Conservation (phyloP, 2,113 vertebrate species). For the Cynoglossus semilaevis region DNA sequence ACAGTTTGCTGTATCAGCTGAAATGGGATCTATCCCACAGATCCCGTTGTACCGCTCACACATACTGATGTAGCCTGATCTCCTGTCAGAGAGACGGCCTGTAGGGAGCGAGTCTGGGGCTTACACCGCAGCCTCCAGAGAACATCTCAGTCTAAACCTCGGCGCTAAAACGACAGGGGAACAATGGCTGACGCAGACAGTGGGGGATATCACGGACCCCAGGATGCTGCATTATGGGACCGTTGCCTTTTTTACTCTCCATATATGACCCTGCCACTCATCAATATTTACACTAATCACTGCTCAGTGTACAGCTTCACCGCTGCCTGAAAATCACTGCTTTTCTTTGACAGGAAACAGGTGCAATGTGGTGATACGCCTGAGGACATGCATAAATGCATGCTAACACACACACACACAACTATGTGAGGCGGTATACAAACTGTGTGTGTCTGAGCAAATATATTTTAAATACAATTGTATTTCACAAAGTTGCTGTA, state of each 20-base stretch:
- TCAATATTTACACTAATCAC: not conserved
- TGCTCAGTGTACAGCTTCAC: slow-evolving; percentile 34
- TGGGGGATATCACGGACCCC: slow-evolving; percentile 23
- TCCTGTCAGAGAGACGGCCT: slow-evolving; percentile 66
- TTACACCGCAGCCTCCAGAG: slow-evolving; percentile 62
- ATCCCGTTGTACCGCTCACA: slow-evolving; percentile 69
- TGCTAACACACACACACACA: not conserved
- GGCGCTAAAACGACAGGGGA: slow-evolving; percentile 51
- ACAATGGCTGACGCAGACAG: slow-evolving; percentile 49
- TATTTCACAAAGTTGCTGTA: too few relatives aligned
- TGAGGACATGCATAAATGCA: slow-evolving; percentile 17
- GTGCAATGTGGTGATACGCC: slow-evolving; percentile 21
- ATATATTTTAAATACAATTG: too few relatives aligned
- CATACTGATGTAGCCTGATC: slow-evolving; percentile 74
- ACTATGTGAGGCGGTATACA: too few relatives aligned
- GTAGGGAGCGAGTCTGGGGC: slow-evolving; percentile 59
- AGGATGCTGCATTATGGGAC: slow-evolving; percentile 10
- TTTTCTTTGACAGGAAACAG: slow-evolving; percentile 43
- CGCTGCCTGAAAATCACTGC: slow-evolving; percentile 31
- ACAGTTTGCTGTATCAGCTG: slow-evolving; percentile 76
- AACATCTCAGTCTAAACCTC: slow-evolving; percentile 58
- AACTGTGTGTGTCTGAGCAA: too few relatives aligned
- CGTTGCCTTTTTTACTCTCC: slow-evolving; percentile 14
- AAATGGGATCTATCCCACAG: slow-evolving; percentile 73
- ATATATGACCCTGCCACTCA: slow-evolving; percentile 27